A percentile compares a stretch with the other conserved stretches of the same genome.
Evolutionary conservation across 2,888 invertebrate genomes (phyloP).

Genomic region (Ochropleura plecta): DNA sequence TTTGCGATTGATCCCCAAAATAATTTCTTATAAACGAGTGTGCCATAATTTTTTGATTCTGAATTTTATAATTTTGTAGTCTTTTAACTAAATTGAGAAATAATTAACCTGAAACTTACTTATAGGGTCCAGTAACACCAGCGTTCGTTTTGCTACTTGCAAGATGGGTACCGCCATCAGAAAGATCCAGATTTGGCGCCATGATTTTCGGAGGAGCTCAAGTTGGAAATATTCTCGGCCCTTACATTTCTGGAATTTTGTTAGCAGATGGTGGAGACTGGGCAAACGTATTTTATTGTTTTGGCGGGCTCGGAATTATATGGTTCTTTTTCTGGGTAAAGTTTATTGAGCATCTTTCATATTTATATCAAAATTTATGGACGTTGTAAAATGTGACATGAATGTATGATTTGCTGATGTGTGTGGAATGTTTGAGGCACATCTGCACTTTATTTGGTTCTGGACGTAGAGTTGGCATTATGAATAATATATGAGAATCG

Average conservation of each 20-base stretch:
- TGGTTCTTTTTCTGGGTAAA: conserved; percentile 90
- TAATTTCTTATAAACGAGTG: too few relatives aligned
- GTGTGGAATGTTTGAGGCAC: conserved; percentile 8
- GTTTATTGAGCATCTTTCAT: conserved; percentile 35
- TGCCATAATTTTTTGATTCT: too few relatives aligned
- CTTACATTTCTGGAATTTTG: conserved; percentile 86
- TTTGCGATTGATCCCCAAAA: too few relatives aligned
- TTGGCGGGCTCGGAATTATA: conserved; percentile 88
- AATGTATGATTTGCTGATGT: conserved; percentile 35
- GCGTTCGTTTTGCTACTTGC: conserved; percentile 91
- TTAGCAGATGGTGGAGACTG: conserved; percentile 87
- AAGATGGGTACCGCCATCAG: conserved; percentile 91
- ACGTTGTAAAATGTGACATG: conserved; percentile 34
- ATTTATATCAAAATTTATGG: conserved; percentile 27
- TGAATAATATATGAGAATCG: neutral
- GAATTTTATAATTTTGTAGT: too few relatives aligned
- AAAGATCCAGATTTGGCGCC: conserved; percentile 90
- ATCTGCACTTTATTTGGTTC: conserved; percentile 11
- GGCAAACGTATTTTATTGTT: conserved; percentile 91
- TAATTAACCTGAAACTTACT: neutral
- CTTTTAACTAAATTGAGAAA: too few relatives aligned
- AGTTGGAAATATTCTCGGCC: conserved; percentile 89
- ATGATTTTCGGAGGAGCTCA: conserved; percentile 91
- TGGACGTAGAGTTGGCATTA: neutral
- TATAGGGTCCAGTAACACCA: conserved; percentile 90